Conservation (phyloP, 2,113 vertebrate genomes). For the Nestor notabilis region DNA sequence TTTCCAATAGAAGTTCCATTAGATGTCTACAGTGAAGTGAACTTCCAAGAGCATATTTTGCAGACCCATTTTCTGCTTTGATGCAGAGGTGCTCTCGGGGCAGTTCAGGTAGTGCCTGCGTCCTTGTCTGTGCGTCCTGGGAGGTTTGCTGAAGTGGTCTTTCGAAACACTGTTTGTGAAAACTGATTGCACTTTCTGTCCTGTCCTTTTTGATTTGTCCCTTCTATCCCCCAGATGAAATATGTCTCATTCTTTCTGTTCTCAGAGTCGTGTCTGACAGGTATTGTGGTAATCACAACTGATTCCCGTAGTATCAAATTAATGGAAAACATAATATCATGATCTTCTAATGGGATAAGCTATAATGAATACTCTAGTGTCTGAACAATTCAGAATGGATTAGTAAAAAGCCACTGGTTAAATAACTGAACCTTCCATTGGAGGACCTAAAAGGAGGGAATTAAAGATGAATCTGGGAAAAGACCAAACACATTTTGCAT, state of each 20-base stretch:
- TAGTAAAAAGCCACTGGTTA: not conserved
- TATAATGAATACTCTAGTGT: not conserved
- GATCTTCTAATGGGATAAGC: not conserved
- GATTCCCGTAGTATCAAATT: not conserved
- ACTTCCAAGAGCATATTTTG: not conserved
- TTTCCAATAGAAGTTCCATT: not conserved
- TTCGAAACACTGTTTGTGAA: not conserved
- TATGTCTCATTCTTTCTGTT: not conserved
- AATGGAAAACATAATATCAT: not conserved
- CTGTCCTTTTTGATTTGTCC: not conserved
- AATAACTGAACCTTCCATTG: not conserved
- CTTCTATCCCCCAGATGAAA: not conserved
- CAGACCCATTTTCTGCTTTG: not conserved
- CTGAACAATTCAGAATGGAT: not conserved
- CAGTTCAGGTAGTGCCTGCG: not conserved
- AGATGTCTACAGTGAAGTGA: not conserved
- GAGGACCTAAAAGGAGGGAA: not conserved
- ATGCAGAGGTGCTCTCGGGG: not conserved
- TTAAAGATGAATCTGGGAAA: not conserved
- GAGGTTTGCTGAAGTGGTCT: not conserved
- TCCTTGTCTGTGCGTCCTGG: not conserved
- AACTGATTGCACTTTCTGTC: not conserved
- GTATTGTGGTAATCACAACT: not conserved
- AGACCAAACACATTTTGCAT: not conserved
- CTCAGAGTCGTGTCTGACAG: not conserved